Evolutionary conservation across 2,113 vertebrate genomes (phyloP).

Genomic region (Elephas maximus): DNA sequence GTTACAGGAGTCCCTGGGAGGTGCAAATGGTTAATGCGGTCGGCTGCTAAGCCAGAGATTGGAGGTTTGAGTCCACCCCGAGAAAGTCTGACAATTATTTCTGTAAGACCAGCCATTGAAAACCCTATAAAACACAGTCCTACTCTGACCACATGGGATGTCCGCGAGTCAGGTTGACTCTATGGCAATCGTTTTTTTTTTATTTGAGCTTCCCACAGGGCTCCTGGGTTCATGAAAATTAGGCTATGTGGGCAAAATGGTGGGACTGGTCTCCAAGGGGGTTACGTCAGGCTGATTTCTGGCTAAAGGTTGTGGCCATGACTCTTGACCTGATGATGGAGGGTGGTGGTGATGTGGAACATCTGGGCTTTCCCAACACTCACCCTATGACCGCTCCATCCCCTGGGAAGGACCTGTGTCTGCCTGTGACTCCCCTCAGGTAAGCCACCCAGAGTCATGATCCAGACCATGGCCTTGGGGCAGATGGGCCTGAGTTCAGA

Average conservation of each 20-base stretch:
- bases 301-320: neutral
- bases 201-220: neutral
- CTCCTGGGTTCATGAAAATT: neutral
- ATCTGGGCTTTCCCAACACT: neutral
- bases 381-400: fast-evolving
- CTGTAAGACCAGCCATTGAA: neutral
- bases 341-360: neutral
- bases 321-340: neutral
- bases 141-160: neutral
- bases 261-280: neutral
- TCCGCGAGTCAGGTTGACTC: neutral
- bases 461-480: fast-evolving
- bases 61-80: neutral
- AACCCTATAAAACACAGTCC: neutral
- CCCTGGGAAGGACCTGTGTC: neutral
- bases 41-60: neutral
- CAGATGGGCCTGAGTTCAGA: neutral
- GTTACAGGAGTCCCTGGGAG: neutral
- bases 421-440: neutral
- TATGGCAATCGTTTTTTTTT: neutral
- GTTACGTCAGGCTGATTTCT: neutral
- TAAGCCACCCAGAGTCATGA: neutral
- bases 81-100: neutral
- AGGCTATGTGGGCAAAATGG: neutral
- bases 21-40: neutral